These are phyloP conservation scores for Oligia strigilis DNA, from an alignment of 2,888 invertebrate genomes.

Conservation along the genomic window DNA sequence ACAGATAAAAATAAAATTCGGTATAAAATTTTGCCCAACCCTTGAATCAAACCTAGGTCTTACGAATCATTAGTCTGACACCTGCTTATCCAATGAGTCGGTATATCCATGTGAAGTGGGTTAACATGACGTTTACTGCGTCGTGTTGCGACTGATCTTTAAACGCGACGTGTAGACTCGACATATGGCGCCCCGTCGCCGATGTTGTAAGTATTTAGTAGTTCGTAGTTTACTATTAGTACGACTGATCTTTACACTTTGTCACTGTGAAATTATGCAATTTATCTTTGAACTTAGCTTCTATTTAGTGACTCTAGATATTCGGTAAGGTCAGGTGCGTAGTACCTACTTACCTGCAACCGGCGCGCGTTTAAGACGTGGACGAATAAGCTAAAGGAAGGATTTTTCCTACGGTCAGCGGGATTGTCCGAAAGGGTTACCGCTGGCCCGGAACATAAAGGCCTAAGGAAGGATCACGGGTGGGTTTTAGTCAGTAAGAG, in stretches of 20 bases:
- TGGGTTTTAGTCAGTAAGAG: no score
- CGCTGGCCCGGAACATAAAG: no score
- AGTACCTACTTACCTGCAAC: no score
- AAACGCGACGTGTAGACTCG: neutral
- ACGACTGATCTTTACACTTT: slow-evolving; percentile 8
- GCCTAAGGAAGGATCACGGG: no score
- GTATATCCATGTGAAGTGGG: slow-evolving; percentile 14
- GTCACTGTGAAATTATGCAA: neutral
- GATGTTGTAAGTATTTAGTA: slow-evolving; percentile 29
- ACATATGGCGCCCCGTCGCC: slow-evolving; percentile 5
- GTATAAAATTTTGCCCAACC: neutral
- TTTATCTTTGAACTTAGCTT: neutral
- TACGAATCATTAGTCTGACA: neutral
- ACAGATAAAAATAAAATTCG: neutral
- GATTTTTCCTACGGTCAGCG: no score
- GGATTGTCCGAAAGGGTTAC: no score
- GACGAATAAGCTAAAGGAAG: no score
- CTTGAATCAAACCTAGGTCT: neutral
- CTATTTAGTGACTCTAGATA: neutral
- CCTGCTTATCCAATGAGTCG: neutral
- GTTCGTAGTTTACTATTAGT: slow-evolving; percentile 6
- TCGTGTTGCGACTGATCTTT: slow-evolving; percentile 32
- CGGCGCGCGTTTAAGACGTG: no score
- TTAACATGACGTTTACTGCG: slow-evolving; percentile 10
- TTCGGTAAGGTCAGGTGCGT: no score